A percentile compares a stretch with the other conserved stretches of the same genome.
Evolutionary conservation across 2,113 vertebrate genomes (phyloP).

Genomic region (Thunnus maccoyii): DNA sequence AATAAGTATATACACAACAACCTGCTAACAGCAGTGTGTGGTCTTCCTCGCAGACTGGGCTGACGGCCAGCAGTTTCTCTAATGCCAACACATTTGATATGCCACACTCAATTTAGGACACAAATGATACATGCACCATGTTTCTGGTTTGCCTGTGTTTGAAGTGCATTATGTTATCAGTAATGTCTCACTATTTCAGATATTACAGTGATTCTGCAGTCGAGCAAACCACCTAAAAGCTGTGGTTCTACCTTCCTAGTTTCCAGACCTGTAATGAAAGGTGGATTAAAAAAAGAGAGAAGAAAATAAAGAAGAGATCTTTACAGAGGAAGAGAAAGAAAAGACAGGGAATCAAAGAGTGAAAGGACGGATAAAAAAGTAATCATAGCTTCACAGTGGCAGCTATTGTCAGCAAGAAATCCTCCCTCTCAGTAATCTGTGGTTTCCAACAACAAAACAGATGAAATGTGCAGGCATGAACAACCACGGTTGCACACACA

Average conservation of each 20-base stretch:
- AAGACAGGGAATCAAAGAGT: constrained; percentile 20
- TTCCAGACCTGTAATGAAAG: constrained; percentile 19
- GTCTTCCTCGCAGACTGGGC: constrained; percentile 22
- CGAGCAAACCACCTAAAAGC: constrained; percentile 7
- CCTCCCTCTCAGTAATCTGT: constrained; percentile 44
- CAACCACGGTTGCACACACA: constrained; percentile 22
- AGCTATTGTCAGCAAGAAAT: constrained; percentile 51
- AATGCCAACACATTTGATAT: constrained; percentile 8
- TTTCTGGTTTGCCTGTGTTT: neutral
- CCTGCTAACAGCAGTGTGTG: constrained; percentile 42
- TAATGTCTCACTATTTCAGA: neutral
- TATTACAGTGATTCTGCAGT: neutral
- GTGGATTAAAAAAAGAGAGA: neutral
- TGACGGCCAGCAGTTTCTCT: constrained; percentile 23
- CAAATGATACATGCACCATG: neutral
- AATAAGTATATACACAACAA: constrained; percentile 48
- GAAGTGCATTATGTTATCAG: neutral
- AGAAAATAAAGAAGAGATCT: neutral
- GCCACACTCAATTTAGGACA: constrained; percentile 14
- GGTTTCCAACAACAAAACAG: constrained; percentile 55
- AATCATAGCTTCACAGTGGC: constrained; percentile 50
- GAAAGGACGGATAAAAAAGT: constrained; percentile 35
- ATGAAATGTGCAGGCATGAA: constrained; percentile 61
- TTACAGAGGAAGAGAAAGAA: constrained; percentile 10
- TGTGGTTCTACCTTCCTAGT: neutral